Evolutionary conservation across 2,888 invertebrate genomes (phyloP).

Genomic region (Lithosia quadra): DNA sequence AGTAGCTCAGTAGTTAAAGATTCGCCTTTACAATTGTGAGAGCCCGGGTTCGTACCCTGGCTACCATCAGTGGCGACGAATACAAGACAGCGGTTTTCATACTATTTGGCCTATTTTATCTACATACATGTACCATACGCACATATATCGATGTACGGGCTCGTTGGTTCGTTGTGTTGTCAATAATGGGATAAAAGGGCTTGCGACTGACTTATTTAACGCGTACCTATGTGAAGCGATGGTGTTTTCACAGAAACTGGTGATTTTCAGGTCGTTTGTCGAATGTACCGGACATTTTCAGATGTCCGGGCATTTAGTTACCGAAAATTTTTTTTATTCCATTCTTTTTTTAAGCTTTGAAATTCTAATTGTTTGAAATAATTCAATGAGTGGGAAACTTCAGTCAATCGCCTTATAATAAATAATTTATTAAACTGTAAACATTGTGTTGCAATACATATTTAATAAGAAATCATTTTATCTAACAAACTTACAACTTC

Average conservation of each 20-base stretch:
- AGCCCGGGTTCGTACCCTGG: too few relatives aligned
- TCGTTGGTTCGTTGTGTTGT: background rate
- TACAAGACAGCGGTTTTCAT: too few relatives aligned
- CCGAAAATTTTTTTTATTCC: too few relatives aligned
- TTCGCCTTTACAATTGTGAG: too few relatives aligned
- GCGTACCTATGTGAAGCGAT: background rate
- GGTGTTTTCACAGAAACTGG: background rate
- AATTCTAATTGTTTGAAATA: too few relatives aligned
- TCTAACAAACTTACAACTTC: slow-evolving; percentile 8
- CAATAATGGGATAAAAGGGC: background rate
- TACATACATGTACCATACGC: too few relatives aligned
- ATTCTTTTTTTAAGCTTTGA: background rate
- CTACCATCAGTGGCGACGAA: too few relatives aligned
- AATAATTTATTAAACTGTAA: background rate
- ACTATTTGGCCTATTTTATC: too few relatives aligned
- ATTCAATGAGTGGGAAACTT: background rate
- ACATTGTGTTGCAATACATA: background rate
- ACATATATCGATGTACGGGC: background rate
- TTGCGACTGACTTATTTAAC: background rate
- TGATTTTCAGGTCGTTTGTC: background rate
- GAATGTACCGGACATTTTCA: background rate
- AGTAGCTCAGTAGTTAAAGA: too few relatives aligned
- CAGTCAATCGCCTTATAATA: background rate
- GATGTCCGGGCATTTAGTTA: background rate
- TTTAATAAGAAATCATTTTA: slow-evolving; percentile 7